phyloP scores from a whole-genome alignment of 2,797 vertebrate species.

The Smutsia gigantea region DNA sequence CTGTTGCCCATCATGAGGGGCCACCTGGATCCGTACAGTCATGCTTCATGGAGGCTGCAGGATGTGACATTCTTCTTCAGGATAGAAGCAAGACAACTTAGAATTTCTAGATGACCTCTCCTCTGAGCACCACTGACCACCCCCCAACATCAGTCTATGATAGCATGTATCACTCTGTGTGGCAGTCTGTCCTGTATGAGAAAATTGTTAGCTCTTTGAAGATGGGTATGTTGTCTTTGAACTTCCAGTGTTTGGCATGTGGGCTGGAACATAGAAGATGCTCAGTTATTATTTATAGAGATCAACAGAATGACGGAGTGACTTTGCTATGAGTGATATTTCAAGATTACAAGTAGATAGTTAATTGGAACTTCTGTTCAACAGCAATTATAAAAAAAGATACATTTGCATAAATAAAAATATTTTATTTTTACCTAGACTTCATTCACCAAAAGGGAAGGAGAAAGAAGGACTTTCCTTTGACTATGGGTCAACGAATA shows the following conservation, averaged over 20 bases:
- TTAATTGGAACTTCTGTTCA: neutral
- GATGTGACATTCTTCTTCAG: neutral
- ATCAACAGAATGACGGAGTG: neutral
- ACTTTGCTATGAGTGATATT: neutral
- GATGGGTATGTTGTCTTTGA: neutral
- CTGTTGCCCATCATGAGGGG: neutral
- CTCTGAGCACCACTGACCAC: neutral
- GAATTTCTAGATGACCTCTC: neutral
- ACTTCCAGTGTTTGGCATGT: neutral
- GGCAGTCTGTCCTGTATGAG: neutral
- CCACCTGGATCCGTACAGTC: neutral
- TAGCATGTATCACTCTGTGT: neutral
- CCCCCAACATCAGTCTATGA: neutral
- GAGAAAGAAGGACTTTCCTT: neutral
- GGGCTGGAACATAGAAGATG: neutral
- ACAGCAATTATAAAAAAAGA: neutral
- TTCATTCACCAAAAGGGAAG: neutral
- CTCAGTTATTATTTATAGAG: constrained; percentile 18
- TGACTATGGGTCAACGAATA: neutral
- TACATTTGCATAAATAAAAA: neutral
- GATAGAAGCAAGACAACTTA: neutral
- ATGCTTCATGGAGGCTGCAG: neutral
- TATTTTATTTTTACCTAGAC: constrained; percentile 8
- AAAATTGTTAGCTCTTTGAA: neutral
- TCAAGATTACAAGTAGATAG: neutral